Evolutionary conservation across 2,113 vertebrate species (phyloP).

Genomic region (Stigmatopora nigra): DNA sequence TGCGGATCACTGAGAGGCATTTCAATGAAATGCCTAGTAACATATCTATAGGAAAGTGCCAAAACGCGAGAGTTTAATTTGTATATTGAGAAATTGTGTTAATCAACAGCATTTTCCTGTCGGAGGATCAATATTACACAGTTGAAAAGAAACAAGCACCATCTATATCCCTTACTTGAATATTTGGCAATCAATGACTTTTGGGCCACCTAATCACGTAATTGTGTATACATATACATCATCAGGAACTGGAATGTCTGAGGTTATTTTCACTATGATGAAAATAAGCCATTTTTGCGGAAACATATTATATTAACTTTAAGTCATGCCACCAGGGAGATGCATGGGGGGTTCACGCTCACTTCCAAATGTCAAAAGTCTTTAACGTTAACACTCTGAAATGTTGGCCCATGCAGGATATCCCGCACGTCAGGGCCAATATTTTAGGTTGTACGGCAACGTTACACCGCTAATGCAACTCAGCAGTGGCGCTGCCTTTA

Average conservation of each 20-base stretch:
- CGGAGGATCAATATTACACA: neutral
- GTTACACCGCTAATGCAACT: slow-evolving; percentile 61
- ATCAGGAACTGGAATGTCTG: neutral
- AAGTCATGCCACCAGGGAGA: neutral
- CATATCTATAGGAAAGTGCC: slow-evolving; percentile 14
- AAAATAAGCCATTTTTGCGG: slow-evolving; percentile 31
- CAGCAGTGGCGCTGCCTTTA: slow-evolving; percentile 51
- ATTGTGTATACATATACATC: neutral
- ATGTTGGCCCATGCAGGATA: slow-evolving; percentile 24
- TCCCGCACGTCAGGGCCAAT: slow-evolving; percentile 48
- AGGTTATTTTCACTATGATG: neutral
- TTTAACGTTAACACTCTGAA: slow-evolving; percentile 26
- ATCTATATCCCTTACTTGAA: neutral
- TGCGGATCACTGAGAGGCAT: slow-evolving; percentile 15
- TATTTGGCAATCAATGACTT: neutral
- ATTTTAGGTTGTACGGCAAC: slow-evolving; percentile 52
- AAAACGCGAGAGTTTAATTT: slow-evolving; percentile 8
- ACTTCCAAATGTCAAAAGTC: slow-evolving; percentile 32
- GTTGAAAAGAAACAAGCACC: slow-evolving; percentile 1
- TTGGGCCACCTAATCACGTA: neutral
- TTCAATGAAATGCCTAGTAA: slow-evolving; percentile 33
- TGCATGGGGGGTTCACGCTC: neutral
- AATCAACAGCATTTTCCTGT: neutral
- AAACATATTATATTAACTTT: neutral
- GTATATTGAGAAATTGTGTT: slow-evolving; percentile 1